Base-by-base conservation (phyloP, 2,888 invertebrate species). In the Dysmachus trigonus region DNA sequence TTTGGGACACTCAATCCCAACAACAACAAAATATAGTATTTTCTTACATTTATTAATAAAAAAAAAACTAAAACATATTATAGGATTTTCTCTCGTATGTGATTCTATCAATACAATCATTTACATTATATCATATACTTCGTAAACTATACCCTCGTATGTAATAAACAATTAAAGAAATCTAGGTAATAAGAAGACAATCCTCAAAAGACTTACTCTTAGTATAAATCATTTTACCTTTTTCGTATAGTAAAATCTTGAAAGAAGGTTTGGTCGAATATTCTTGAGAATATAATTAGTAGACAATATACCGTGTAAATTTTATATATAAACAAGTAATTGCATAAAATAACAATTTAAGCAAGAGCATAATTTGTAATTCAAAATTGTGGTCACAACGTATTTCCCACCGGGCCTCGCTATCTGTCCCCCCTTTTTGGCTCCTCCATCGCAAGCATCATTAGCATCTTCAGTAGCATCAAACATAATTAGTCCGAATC, bases 351-450 rank as follows among this genome's bases (percentile, higher is more conserved):
- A n/a, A 2, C 33, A 73, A 76, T 38, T 35, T 76, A 76, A 76
- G 18, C 38, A 35, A 76, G 15, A 35, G 53, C 47, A 81, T 81
- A 81, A 30, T 81, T 84, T 72, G 83, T 87, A 87, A 86, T 86
- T 86, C 87, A 88, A 85, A 88, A 88, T 88, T 88, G 87, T 88
- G 86, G 87, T 88, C 89, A 89, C 89, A 88, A 89, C 89, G 89
- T 89, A 89, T 89, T 89, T 89, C 89, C 89, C 89, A 89, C 88
- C 89, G 88, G 88, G 89, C 89, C 89, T 89, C 89, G 88, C 89
- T 88, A 87, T 89, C 87, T 89, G 89, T 89, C 89, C 89, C 88
- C 89, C 89, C 88, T 89, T 88, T 89, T 89, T 89, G 88, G 88
- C 88, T 88, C 88, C 89, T 87, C 83, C 88, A 86, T 86, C 88